Evolutionary conservation across 37 sponge, comb jelly and placozoan genomes (phyloP), one percentile per base, ranked within the genome.

Genomic region (Oopsacas minuta): DNA sequence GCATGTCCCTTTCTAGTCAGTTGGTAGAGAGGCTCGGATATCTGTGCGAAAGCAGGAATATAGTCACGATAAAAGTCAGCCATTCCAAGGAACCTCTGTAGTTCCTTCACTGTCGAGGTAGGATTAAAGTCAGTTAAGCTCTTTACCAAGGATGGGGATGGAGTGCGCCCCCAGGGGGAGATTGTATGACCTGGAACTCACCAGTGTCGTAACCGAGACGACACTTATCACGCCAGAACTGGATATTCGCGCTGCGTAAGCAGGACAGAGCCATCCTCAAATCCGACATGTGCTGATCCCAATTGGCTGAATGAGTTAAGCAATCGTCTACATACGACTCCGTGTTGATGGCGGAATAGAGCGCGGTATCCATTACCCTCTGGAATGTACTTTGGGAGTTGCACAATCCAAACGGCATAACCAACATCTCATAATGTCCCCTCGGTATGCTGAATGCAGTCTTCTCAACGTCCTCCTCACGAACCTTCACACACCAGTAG

Each of bases 361-460:
- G 28, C 17, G 75, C 75, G 75, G 75, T 61, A 12, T 61, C 75
- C 30, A 61, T 25, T 5, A 61, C 28, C 28, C 75, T 61, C 22
- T 61, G 75, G 28, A 61, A 61, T 3, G 75, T 61, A 61, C 75
- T 61, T 12, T 61, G 22, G 28, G 75, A 61, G 28, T 61, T 61
- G 22, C 75, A 61, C 28, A 61, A 12, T 20, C 75, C 75, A 34
- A 61, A 61, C 22, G 75, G 75, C 75, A 61, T 61, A 25, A 61
- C 75, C 3, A 32, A 32, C 75, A 61, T 61, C 22, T 61, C 75
- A 12, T 61, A 61, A 61, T 61, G 75, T 12, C 75, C 75, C 30
- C 75, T 61, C 3, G 75, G 75, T 61, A 61, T 61, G 22, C 75
- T 61, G 30, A 61, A 61, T 25, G 75, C 75, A n/a, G 75, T 61